A percentile compares a stretch with the other conserved stretches of the same genome.
These are phyloP conservation scores for Holothuria scabra DNA, from an alignment of 53 echinoderm and acorn worm genomes.

Conservation along the genomic window DNA sequence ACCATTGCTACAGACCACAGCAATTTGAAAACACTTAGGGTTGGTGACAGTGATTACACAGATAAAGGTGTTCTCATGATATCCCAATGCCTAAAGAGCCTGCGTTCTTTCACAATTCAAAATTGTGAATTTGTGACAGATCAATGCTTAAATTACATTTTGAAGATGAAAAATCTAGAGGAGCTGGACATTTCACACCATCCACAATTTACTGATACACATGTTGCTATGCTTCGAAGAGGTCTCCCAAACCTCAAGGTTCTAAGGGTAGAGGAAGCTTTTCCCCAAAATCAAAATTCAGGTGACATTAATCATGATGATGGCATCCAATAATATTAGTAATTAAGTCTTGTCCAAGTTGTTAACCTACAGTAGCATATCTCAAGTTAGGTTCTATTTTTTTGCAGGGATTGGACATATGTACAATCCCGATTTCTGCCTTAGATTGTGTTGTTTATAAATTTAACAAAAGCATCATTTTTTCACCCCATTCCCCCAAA, in stretches of 20 bases:
- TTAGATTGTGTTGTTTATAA: too few species aligned
- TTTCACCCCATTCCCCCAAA: too few species aligned
- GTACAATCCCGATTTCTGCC: too few species aligned
- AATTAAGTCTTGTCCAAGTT: too few species aligned
- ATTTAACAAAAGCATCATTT: too few species aligned
- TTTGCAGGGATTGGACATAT: too few species aligned
- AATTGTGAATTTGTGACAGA: constrained; percentile 34
- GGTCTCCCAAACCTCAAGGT: background rate
- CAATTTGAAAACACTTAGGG: background rate
- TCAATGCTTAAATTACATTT: background rate
- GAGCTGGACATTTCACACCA: constrained; percentile 40
- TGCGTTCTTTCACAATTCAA: constrained; percentile 5
- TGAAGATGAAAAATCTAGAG: constrained; percentile 17
- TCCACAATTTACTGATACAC: constrained; percentile 9
- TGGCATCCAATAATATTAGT: too few species aligned
- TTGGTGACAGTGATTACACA: constrained; percentile 28
- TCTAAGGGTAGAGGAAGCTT: constrained; percentile 17
- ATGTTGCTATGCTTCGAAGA: background rate
- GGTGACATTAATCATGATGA: too few species aligned
- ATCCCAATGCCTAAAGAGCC: background rate
- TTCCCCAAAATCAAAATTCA: too few species aligned
- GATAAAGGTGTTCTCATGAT: background rate
- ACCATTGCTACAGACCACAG: background rate
- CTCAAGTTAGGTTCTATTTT: too few species aligned
- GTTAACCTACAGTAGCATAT: too few species aligned